Evolutionary conservation across 2,113 vertebrate genomes (phyloP).

Genomic region (Oryzias celebensis): DNA sequence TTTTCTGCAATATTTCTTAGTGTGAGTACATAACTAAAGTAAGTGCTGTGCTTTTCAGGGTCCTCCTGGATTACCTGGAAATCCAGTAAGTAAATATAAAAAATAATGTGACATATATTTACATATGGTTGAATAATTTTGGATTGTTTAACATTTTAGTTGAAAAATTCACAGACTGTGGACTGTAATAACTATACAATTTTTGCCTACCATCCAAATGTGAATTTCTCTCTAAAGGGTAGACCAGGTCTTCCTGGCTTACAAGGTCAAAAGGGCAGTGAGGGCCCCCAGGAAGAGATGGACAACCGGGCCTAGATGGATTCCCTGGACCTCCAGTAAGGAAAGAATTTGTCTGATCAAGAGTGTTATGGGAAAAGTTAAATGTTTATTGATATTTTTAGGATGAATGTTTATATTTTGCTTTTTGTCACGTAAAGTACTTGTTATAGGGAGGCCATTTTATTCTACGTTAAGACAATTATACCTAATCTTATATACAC

Average conservation of each 20-base stretch:
- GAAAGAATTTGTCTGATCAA: neutral
- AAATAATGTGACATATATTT: too few relatives aligned
- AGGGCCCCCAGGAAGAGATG: conserved; percentile 78
- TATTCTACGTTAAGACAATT: too few relatives aligned
- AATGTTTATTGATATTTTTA: too few relatives aligned
- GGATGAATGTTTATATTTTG: too few relatives aligned
- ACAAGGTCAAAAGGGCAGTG: conserved; percentile 70
- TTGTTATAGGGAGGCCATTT: too few relatives aligned
- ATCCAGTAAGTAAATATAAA: conserved; percentile 63
- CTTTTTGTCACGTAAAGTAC: too few relatives aligned
- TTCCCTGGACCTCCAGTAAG: conserved; percentile 84
- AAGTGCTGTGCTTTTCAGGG: conserved; percentile 63
- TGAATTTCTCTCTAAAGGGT: conserved; percentile 57
- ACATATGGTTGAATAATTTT: too few relatives aligned
- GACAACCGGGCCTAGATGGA: conserved; percentile 85
- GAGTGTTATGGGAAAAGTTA: too few relatives aligned
- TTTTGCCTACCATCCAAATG: conserved; percentile 1
- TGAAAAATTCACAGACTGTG: too few relatives aligned
- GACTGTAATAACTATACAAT: too few relatives aligned
- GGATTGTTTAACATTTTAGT: too few relatives aligned
- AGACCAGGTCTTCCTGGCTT: conserved; percentile 67
- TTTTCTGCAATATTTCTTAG: neutral
- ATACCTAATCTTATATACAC: too few relatives aligned
- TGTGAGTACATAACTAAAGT: conserved; percentile 12
- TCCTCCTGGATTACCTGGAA: conserved; percentile 74